These are phyloP conservation scores for Miltochrista miniata DNA, from an alignment of 2,888 invertebrate species.

Conservation along the genomic window DNA sequence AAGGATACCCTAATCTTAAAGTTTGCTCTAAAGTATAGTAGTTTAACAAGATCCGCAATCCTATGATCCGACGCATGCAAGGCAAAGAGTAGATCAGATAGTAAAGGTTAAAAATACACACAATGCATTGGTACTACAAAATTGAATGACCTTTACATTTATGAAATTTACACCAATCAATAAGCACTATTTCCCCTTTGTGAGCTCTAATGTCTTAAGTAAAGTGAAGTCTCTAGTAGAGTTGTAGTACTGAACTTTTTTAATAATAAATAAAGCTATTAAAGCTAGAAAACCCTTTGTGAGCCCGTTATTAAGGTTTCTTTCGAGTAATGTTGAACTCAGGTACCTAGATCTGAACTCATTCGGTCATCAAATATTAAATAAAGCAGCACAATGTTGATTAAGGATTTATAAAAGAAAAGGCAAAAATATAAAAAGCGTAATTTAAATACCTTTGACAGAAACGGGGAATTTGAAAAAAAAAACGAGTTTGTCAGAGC, in stretches of 20 bases:
- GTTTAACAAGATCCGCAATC: too few relatives aligned
- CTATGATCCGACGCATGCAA: too few relatives aligned
- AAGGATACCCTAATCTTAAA: too few relatives aligned
- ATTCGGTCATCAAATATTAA: neutral
- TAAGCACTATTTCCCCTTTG: conserved; percentile 10
- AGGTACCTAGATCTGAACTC: neutral
- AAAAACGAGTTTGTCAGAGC: conserved; percentile 46
- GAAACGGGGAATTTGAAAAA: too few relatives aligned
- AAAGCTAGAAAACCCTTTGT: conserved; percentile 28
- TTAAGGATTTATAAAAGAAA: conserved; percentile 19
- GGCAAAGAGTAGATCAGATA: neutral
- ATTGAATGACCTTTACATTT: too few relatives aligned
- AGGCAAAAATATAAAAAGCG: conserved; percentile 29
- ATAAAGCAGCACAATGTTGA: conserved; percentile 23
- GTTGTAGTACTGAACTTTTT: conserved; percentile 39
- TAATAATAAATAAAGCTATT: conserved; percentile 34
- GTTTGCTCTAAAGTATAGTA: too few relatives aligned
- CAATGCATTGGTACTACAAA: too few relatives aligned
- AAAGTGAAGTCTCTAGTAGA: too few relatives aligned
- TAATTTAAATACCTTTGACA: conserved; percentile 40
- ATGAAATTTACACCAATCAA: neutral
- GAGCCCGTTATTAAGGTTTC: conserved; percentile 21
- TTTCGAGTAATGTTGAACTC: neutral
- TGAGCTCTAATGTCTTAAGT: conserved; percentile 25
- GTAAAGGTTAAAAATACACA: neutral